phyloP scores from a whole-genome alignment of 2,797 vertebrate species.

The Sebastes nivosus region DNA sequence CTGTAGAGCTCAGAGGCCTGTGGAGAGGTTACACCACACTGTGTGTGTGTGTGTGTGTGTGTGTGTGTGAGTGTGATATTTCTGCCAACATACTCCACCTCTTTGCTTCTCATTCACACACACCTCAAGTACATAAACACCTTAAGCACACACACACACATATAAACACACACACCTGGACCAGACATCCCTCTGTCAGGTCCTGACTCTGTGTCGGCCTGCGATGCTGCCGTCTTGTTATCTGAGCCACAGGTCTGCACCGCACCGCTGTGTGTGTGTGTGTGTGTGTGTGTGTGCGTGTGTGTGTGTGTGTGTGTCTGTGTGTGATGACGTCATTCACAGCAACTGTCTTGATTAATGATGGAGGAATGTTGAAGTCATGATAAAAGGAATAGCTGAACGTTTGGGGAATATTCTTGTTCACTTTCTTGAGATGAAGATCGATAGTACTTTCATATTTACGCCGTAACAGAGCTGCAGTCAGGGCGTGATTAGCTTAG shows the following conservation, averaged over 20 bases:
- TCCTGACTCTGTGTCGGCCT: conserved; percentile 29
- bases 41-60: conserved; percentile 22
- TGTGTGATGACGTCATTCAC: not conserved
- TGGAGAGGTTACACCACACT: conserved; percentile 51
- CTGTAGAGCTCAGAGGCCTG: conserved; percentile 58
- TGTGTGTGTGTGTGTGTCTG: not conserved
- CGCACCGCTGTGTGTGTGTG: not conserved
- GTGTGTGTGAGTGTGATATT: conserved; percentile 6
- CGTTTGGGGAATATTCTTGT: not conserved
- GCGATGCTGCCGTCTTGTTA: conserved; percentile 32
- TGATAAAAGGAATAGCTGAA: not conserved
- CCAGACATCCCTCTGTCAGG: conserved; percentile 31
- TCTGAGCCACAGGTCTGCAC: conserved; percentile 5
- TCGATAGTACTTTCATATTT: not conserved
- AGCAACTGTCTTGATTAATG: not conserved
- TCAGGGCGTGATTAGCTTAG: not conserved
- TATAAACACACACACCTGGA: conserved; percentile 11
- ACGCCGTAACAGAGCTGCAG: too few relatives aligned
- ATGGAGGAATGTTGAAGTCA: not conserved
- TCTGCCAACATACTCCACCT: conserved; percentile 40
- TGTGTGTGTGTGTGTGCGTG: conserved; percentile 3
- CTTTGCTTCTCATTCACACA: conserved; percentile 44
- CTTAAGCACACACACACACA: not conserved
- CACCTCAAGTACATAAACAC: conserved; percentile 21
- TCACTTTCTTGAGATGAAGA: not conserved